Evolutionary conservation across 2,113 vertebrate species (phyloP).

Genomic region (Helogale parvula): DNA sequence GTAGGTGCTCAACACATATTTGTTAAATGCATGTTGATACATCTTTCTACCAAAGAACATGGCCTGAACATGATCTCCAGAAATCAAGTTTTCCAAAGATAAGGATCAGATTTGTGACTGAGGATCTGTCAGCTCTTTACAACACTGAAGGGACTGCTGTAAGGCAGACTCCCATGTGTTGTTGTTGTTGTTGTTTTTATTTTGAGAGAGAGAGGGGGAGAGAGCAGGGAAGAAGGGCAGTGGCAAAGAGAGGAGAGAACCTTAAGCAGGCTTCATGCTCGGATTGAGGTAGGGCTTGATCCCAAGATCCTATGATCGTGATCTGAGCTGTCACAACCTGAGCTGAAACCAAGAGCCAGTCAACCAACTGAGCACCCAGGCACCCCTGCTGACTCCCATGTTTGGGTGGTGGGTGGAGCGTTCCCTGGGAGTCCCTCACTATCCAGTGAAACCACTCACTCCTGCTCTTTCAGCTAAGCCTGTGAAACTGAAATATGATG

Average conservation of each 20-base stretch:
- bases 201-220: too few relatives aligned
- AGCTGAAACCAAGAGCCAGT: too few relatives aligned
- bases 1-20: background rate
- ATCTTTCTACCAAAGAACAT: background rate
- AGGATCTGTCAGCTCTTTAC: background rate
- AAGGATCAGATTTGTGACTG: background rate
- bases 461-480: background rate
- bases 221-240: too few relatives aligned
- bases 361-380: too few relatives aligned
- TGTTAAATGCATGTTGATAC: background rate
- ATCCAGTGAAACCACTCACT: background rate
- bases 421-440: conserved; percentile 3
- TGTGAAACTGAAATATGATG: background rate
- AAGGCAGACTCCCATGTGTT: background rate
- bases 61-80: background rate
- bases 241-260: too few relatives aligned
- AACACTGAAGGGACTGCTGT: conserved; percentile 35
- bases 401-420: background rate
- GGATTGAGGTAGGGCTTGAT: too few relatives aligned
- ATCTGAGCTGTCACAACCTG: too few relatives aligned
- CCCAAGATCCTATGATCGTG: too few relatives aligned
- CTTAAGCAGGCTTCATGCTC: too few relatives aligned
- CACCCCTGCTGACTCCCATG: background rate
- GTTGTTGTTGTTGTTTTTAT: too few relatives aligned
- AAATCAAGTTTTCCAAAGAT: background rate